phyloP scores from a whole-genome alignment of 2,888 invertebrate genomes.

The Melanchra persicariae region DNA sequence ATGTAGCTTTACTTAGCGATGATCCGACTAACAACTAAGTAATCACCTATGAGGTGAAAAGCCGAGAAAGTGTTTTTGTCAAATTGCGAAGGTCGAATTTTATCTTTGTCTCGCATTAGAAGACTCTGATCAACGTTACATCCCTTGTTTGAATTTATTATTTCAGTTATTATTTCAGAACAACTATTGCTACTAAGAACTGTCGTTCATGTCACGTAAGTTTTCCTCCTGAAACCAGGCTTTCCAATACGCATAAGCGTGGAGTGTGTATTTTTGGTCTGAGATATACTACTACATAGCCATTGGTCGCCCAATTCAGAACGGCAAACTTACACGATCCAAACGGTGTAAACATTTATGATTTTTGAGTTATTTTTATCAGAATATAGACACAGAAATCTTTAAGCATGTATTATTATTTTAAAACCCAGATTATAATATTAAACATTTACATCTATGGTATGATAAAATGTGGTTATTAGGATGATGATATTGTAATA shows the following conservation, averaged over 20 bases:
- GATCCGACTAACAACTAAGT: neutral
- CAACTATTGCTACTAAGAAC: conserved; percentile 5
- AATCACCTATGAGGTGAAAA: neutral
- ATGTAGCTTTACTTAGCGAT: neutral
- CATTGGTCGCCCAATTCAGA: neutral
- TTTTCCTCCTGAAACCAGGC: neutral
- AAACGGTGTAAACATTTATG: conserved; percentile 9
- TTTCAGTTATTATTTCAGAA: conserved; percentile 20
- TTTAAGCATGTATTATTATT: neutral
- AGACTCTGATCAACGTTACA: neutral
- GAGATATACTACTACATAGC: neutral
- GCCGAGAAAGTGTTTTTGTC: neutral
- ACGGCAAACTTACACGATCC: neutral
- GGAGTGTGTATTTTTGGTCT: neutral
- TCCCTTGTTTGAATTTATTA: neutral
- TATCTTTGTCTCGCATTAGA: neutral
- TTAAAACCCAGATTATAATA: neutral
- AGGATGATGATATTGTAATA: conserved; percentile 12
- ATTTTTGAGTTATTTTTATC: conserved; percentile 15
- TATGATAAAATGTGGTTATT: conserved; percentile 7
- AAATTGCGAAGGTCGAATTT: neutral
- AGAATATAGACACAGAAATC: conserved; percentile 17
- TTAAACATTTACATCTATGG: conserved; percentile 23
- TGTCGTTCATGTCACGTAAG: neutral
- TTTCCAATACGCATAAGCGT: neutral